Evolutionary conservation across 1,140 invertebrate genomes (phyloP).

Genomic region (Thereuonema tuberculata): DNA sequence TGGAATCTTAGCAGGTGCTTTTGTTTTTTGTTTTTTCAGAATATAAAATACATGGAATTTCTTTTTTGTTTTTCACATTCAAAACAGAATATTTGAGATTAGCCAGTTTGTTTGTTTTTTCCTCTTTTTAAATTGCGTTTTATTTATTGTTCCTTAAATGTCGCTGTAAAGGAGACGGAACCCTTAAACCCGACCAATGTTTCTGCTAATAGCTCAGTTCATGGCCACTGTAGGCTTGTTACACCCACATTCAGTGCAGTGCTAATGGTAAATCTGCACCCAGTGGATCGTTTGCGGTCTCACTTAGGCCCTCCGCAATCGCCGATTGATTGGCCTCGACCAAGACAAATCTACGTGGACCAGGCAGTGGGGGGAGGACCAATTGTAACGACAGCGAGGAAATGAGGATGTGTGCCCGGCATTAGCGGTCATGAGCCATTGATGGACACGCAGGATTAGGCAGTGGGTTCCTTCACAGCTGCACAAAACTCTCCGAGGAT

Average conservation of each 20-base stretch:
- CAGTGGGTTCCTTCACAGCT: too few relatives aligned
- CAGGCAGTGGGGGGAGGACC: not conserved
- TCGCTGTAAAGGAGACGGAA: too few relatives aligned
- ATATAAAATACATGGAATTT: too few relatives aligned
- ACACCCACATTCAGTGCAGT: not conserved
- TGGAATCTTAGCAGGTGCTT: too few relatives aligned
- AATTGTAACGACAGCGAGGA: not conserved
- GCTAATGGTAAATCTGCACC: not conserved
- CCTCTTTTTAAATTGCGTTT: too few relatives aligned
- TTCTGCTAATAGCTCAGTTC: not conserved
- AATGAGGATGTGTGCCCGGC: not conserved
- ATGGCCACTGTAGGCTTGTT: constrained; percentile 5
- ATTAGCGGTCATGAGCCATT: not conserved
- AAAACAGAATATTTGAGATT: too few relatives aligned
- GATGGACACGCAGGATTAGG: not conserved
- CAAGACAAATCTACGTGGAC: constrained; percentile 1
- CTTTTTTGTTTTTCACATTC: too few relatives aligned
- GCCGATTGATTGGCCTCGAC: constrained; percentile 2
- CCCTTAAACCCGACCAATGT: too few relatives aligned
- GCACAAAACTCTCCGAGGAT: too few relatives aligned
- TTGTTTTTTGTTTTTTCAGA: too few relatives aligned
- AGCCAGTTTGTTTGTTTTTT: too few relatives aligned
- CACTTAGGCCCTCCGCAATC: constrained; percentile 2
- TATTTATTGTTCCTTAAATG: too few relatives aligned
- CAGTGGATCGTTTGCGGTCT: constrained; percentile 5